Evolutionary conservation across 37 sponge, comb jelly and placozoan genomes (phyloP).

Genomic region (Aplysina aerophoba): DNA sequence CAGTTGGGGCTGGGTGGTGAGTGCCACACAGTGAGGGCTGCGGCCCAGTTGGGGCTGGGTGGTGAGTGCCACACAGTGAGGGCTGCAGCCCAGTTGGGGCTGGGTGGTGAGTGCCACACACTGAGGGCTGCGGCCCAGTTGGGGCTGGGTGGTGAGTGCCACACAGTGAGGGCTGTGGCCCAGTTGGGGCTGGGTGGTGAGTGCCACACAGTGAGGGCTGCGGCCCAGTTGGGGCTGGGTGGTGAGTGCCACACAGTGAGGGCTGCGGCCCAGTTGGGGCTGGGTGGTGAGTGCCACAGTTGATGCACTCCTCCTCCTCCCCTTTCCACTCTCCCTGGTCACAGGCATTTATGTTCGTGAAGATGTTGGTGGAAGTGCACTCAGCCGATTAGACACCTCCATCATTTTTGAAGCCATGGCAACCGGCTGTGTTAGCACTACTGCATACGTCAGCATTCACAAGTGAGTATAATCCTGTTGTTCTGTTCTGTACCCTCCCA

Average conservation of each 20-base stretch:
- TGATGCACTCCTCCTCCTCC: background rate
- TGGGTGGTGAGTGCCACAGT: no score
- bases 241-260: no score
- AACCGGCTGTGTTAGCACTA: slow-evolving; percentile 95
- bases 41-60: slow-evolving; percentile 92
- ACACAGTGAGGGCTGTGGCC: slow-evolving; percentile 81
- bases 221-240: no score
- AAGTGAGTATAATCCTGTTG: slow-evolving; percentile 59
- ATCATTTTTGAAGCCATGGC: slow-evolving; percentile 95
- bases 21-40: slow-evolving; percentile 69
- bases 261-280: no score
- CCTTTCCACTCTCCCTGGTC: background rate
- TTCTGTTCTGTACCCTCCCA: background rate
- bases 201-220: background rate
- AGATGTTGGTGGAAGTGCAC: slow-evolving; percentile 81
- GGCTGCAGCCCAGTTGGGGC: slow-evolving; percentile 88
- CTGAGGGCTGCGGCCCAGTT: slow-evolving; percentile 84
- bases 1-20: slow-evolving; percentile 91
- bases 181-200: slow-evolving; percentile 91
- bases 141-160: slow-evolving; percentile 88
- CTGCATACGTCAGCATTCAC: slow-evolving; percentile 96
- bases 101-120: slow-evolving; percentile 79
- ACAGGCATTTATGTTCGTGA: slow-evolving; percentile 66
- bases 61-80: slow-evolving; percentile 72
- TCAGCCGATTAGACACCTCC: slow-evolving; percentile 86